Evolutionary conservation across 2,888 invertebrate species (phyloP).

Genomic region (Acanthacorydalis orientalis): DNA sequence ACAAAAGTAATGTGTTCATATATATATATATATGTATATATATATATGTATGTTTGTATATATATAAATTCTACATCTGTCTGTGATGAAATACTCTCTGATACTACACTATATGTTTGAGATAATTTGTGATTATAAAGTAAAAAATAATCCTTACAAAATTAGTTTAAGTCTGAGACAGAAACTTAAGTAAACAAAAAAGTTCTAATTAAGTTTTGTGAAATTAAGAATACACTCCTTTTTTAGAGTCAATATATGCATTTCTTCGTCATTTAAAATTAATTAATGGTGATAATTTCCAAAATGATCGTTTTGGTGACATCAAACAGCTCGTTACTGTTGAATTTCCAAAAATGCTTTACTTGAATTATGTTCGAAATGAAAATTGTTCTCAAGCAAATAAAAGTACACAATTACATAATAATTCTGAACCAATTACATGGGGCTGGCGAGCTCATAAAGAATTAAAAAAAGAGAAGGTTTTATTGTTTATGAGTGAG

Average conservation of each 20-base stretch:
- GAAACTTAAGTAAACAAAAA: neutral
- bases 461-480: neutral
- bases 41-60: too few species aligned
- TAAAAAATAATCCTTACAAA: neutral
- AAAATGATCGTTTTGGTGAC: neutral
- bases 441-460: neutral
- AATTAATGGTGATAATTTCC: neutral
- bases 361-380: neutral
- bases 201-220: neutral
- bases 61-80: neutral
- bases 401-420: neutral
- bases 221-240: neutral
- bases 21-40: too few species aligned
- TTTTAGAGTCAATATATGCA: neutral
- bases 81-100: neutral
- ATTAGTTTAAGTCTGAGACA: slow-evolving; percentile 2
- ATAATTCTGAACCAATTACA: neutral
- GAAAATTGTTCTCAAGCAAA: neutral
- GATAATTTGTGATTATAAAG: neutral
- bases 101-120: neutral
- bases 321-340: neutral
- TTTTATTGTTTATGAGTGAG: neutral
- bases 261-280: neutral
- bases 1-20: too few species aligned
- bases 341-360: neutral